Percentiles rank a stretch among this genome's conserved stretches.
Evolutionary conservation across 2,797 vertebrate species (phyloP).

Genomic region (Galago senegalensis): DNA sequence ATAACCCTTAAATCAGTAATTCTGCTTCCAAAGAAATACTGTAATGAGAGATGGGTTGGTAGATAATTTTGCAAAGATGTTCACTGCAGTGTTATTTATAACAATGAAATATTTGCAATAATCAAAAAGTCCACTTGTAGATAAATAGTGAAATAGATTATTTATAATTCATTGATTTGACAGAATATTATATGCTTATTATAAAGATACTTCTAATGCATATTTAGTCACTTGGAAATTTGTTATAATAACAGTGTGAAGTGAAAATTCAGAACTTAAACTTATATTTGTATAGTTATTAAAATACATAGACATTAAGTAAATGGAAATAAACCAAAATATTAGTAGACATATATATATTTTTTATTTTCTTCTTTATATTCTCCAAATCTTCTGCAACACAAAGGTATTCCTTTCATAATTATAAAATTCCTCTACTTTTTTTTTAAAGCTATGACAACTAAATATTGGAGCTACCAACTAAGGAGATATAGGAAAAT

Average conservation of each 20-base stretch:
- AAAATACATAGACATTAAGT: slow-evolving; percentile 25
- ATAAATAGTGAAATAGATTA: background rate
- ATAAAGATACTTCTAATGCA: background rate
- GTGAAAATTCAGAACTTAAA: slow-evolving; percentile 30
- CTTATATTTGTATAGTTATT: slow-evolving; percentile 9
- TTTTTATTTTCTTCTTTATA: slow-evolving; percentile 40
- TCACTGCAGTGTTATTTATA: background rate
- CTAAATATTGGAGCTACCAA: background rate
- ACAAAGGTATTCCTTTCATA: background rate
- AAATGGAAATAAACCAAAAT: slow-evolving; percentile 43
- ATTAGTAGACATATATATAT: background rate
- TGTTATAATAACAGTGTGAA: slow-evolving; percentile 42
- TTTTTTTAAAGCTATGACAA: background rate
- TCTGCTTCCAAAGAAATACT: slow-evolving; percentile 29
- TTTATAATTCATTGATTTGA: background rate
- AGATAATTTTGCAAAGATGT: slow-evolving; percentile 7
- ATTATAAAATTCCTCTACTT: background rate
- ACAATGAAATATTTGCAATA: background rate
- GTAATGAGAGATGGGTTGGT: background rate
- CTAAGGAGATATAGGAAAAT: background rate
- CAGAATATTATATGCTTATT: background rate
- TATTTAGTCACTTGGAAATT: slow-evolving; percentile 42
- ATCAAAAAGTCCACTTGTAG: background rate
- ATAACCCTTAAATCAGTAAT: slow-evolving; percentile 7
- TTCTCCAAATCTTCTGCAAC: background rate